Conservation (phyloP, 2,888 invertebrate species). For the Rhyacophila evoluta region DNA sequence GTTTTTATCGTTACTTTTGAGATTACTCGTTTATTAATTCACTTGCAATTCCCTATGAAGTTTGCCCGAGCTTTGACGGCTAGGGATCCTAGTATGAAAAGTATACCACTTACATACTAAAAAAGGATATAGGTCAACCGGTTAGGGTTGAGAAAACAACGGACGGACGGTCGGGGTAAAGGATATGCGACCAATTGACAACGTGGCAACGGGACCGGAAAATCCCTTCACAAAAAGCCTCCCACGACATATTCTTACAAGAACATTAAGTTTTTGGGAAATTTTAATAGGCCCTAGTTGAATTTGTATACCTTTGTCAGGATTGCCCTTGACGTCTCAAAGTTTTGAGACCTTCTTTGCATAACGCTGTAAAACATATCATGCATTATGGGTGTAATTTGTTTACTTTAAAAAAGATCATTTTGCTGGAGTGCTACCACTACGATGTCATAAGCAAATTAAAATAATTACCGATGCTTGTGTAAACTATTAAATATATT, state of each 20-base stretch:
- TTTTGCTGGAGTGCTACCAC: too few relatives aligned
- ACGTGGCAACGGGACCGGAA: not conserved
- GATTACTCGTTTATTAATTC: not conserved
- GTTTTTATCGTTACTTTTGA: not conserved
- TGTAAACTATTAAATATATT: too few relatives aligned
- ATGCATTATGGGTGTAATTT: not conserved
- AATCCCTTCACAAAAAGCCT: not conserved
- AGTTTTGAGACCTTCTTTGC: not conserved
- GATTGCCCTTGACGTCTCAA: not conserved
- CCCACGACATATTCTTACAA: not conserved
- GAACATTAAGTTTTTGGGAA: not conserved
- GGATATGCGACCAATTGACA: slow-evolving; percentile 9
- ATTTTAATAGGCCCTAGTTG: slow-evolving; percentile 8
- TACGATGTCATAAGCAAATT: too few relatives aligned
- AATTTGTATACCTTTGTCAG: not conserved
- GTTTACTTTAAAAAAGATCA: too few relatives aligned
- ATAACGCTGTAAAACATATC: not conserved
- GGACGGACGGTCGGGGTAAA: not conserved
- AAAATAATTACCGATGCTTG: too few relatives aligned
- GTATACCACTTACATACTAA: not conserved
- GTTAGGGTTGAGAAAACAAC: slow-evolving; percentile 19
- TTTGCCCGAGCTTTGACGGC: not conserved
- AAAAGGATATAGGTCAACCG: slow-evolving; percentile 7
- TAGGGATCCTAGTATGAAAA: not conserved
- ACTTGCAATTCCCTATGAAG: not conserved